These are phyloP conservation scores for Protobothrops flavoviridis DNA, from an alignment of 2,113 vertebrate genomes.

Conservation along the genomic window DNA sequence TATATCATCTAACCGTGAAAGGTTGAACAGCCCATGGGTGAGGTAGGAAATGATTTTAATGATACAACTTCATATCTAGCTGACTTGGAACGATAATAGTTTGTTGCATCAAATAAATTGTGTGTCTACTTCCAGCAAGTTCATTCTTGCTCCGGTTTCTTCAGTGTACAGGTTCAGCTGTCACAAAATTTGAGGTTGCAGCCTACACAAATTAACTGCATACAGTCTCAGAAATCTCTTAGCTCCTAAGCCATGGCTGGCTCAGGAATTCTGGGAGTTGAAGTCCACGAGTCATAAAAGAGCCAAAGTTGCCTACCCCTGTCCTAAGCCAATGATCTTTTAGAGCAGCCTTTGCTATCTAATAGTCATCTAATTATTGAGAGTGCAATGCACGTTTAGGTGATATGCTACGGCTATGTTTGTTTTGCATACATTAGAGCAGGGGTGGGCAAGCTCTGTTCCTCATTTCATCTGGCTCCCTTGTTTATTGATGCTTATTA, in stretches of 20 bases:
- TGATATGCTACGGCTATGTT: background rate
- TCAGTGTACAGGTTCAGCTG: constrained; percentile 1
- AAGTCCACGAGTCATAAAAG: no score
- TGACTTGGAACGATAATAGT: background rate
- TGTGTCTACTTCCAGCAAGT: background rate
- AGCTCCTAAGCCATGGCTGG: background rate
- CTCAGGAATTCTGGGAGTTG: no score
- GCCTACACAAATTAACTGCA: background rate
- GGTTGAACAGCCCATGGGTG: background rate
- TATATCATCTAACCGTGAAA: background rate
- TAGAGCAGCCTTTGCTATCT: background rate
- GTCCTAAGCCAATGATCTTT: background rate
- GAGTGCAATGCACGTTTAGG: background rate
- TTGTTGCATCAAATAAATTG: background rate
- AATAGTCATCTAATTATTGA: background rate
- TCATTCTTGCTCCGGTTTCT: background rate
- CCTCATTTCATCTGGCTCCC: background rate
- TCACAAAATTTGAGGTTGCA: constrained; percentile 13
- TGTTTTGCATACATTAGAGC: background rate
- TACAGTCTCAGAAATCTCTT: background rate
- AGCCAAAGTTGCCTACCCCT: no score
- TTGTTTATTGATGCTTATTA: background rate
- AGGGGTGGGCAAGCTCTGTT: background rate
- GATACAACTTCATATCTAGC: background rate
- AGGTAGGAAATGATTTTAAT: constrained; percentile 26